These are phyloP conservation scores for Gastrophysa polygoni DNA, from an alignment of 2,888 invertebrate species.

Conservation along the genomic window DNA sequence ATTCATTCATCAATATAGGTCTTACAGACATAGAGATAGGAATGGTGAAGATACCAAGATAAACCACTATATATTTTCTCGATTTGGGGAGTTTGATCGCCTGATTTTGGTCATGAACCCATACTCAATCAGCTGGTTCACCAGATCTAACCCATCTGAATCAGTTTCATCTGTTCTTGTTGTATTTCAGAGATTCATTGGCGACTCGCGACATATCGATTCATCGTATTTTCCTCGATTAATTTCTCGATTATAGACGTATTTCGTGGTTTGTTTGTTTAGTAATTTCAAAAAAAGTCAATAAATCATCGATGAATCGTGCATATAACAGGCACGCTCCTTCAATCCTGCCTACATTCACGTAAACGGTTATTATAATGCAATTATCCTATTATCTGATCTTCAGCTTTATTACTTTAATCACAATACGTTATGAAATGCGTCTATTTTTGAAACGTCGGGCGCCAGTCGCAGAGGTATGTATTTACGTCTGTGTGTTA, in stretches of 20 bases:
- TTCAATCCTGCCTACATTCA: background rate
- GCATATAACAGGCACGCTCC: background rate
- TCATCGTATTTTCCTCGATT: background rate
- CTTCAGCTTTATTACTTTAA: slow-evolving; percentile 8
- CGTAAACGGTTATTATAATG: slow-evolving; percentile 10
- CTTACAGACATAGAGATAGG: too few species aligned
- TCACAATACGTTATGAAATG: slow-evolving; percentile 11
- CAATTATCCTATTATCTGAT: slow-evolving; percentile 16
- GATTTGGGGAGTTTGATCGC: too few species aligned
- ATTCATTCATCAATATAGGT: too few species aligned
- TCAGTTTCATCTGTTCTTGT: too few species aligned
- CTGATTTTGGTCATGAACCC: too few species aligned
- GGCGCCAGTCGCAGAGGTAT: slow-evolving; percentile 2
- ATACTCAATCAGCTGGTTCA: too few species aligned
- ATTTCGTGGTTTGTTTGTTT: background rate
- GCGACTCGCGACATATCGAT: too few species aligned
- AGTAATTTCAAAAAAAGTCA: background rate
- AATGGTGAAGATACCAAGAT: too few species aligned
- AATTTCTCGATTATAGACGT: background rate
- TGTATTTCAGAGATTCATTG: too few species aligned
- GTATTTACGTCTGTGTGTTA: background rate
- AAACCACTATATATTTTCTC: too few species aligned
- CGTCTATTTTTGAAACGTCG: slow-evolving; percentile 11
- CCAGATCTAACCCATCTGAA: too few species aligned
- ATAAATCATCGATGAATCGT: background rate